These are phyloP conservation scores for Alethe castanea DNA, from an alignment of 2,113 vertebrate genomes.

Conservation along the genomic window DNA sequence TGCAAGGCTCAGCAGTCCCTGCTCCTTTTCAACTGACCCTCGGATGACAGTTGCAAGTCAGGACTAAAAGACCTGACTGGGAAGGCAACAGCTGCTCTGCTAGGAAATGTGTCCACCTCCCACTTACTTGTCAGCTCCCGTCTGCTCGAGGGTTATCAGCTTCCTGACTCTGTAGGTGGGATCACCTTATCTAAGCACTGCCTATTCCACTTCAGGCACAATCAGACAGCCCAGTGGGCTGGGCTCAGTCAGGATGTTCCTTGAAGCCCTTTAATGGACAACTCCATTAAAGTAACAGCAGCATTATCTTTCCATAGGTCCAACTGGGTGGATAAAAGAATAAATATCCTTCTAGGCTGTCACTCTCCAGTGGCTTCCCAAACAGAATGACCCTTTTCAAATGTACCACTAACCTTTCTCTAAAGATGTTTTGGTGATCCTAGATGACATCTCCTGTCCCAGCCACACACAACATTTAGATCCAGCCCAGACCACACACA, in stretches of 20 bases:
- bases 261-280: not conserved
- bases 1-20: not conserved
- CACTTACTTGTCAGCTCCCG: not conserved
- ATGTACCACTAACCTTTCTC: not conserved
- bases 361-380: not conserved
- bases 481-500: not conserved
- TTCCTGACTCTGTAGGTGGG: not conserved
- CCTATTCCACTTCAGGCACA: not conserved
- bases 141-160: not conserved
- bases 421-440: not conserved
- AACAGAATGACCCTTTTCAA: not conserved
- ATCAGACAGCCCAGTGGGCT: not conserved
- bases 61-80: not conserved
- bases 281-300: not conserved
- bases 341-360: not conserved
- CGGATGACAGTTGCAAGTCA: not conserved
- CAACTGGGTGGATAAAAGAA: not conserved
- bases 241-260: not conserved
- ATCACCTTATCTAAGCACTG: not conserved
- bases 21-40: not conserved
- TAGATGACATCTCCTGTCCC: not conserved
- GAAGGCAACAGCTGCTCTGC: not conserved
- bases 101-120: not conserved
- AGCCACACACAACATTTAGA: not conserved
- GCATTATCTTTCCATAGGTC: not conserved